Conservation (phyloP, 1,140 invertebrate species). For the Drosophila serrata region DNA sequence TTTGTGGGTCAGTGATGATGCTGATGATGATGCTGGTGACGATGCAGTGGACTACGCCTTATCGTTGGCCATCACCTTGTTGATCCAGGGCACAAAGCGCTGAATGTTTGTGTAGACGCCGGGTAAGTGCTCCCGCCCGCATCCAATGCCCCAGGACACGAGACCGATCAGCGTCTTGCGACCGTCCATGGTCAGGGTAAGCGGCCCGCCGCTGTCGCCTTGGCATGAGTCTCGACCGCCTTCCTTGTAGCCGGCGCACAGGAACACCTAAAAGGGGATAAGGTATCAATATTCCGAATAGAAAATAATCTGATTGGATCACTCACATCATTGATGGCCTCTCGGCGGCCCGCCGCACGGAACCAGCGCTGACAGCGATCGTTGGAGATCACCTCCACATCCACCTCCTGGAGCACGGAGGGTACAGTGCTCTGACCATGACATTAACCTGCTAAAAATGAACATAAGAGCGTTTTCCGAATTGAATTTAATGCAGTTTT, state of each 20-base stretch:
- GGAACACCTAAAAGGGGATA: conserved; percentile 86
- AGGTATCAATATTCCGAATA: background rate
- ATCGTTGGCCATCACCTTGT: conserved; percentile 89
- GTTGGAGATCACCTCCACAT: conserved; percentile 96
- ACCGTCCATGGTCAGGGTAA: conserved; percentile 93
- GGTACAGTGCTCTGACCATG: conserved; percentile 93
- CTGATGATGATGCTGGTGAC: background rate
- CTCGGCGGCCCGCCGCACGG: conserved; percentile 93
- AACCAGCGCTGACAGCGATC: conserved; percentile 97
- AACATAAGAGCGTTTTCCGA: no score
- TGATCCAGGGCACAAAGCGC: conserved; percentile 96
- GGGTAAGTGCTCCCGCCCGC: conserved; percentile 94
- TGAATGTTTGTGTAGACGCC: conserved; percentile 97
- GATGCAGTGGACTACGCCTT: conserved; percentile 65
- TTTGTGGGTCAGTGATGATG: conserved; percentile 9
- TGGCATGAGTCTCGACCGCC: conserved; percentile 85
- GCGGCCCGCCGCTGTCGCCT: conserved; percentile 92
- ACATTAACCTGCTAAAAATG: no score
- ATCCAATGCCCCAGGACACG: conserved; percentile 96
- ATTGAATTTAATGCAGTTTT: no score
- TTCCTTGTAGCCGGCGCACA: conserved; percentile 96
- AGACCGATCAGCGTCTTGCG: conserved; percentile 94
- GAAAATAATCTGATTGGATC: no score
- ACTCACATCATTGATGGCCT: conserved; percentile 95
- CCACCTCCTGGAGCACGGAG: conserved; percentile 90